These are phyloP conservation scores for Celastrina argiolus DNA, from an alignment of 2,888 invertebrate species.

Conservation along the genomic window DNA sequence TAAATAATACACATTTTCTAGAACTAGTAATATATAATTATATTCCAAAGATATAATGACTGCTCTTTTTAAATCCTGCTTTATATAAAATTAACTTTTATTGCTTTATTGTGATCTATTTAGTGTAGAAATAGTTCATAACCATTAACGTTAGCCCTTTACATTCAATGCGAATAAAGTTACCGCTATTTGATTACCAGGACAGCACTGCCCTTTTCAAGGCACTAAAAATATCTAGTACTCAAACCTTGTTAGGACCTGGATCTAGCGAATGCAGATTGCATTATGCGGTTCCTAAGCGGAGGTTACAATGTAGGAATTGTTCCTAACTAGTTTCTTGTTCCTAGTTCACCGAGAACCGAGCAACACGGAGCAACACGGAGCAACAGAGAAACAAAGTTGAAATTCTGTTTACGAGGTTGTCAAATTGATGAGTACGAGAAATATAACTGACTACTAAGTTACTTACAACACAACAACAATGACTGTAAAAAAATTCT, in stretches of 20 bases:
- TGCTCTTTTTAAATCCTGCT: no score
- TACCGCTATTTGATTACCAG: background rate
- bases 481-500: no score
- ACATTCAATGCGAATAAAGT: background rate
- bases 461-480: no score
- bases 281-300: slow-evolving; percentile 8
- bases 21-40: no score
- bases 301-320: slow-evolving; percentile 3
- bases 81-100: no score
- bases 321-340: background rate
- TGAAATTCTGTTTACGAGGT: background rate
- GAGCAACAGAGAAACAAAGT: background rate
- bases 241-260: background rate
- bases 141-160: background rate
- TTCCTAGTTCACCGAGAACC: background rate
- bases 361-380: background rate
- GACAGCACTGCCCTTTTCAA: background rate
- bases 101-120: no score
- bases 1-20: no score
- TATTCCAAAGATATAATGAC: no score
- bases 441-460: no score
- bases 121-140: no score
- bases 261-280: background rate
- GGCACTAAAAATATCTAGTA: slow-evolving; percentile 6
- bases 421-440: no score